A percentile compares a stretch with the other conserved stretches of the same genome.
phyloP scores from a whole-genome alignment of 1,140 invertebrate genomes.

The Dendroctonus valens region DNA sequence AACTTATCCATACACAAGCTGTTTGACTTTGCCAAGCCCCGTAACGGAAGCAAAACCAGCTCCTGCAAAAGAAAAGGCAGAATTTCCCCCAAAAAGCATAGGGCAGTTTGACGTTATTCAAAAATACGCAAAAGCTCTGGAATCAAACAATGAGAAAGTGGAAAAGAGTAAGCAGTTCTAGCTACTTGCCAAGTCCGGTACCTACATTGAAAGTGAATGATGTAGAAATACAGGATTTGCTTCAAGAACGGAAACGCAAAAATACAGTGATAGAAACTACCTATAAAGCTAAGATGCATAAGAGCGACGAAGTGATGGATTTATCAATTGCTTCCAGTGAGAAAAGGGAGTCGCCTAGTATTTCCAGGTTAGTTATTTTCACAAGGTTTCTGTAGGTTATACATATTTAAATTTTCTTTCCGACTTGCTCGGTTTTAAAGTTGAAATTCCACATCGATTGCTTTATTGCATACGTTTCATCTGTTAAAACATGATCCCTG shows the following conservation, averaged over 20 bases:
- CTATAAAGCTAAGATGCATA: conserved; percentile 34
- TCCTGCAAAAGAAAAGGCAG: background rate
- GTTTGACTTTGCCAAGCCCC: conserved; percentile 9
- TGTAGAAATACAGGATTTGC: conserved; percentile 26
- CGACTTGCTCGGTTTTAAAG: too few relatives aligned
- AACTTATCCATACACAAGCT: conserved; percentile 47
- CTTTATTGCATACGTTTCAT: too few relatives aligned
- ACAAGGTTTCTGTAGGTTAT: too few relatives aligned
- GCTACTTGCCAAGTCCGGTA: conserved; percentile 22
- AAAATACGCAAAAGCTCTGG: conserved; percentile 34
- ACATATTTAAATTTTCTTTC: too few relatives aligned
- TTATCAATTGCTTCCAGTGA: conserved; percentile 33
- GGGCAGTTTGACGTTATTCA: conserved; percentile 44
- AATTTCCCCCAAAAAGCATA: conserved; percentile 37
- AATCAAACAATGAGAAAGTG: background rate
- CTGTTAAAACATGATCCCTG: too few relatives aligned
- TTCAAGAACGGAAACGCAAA: conserved; percentile 41
- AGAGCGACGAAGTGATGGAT: conserved; percentile 46
- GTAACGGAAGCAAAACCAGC: conserved; percentile 12
- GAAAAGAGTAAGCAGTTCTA: background rate
- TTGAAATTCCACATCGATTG: too few relatives aligned
- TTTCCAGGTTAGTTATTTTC: conserved; percentile 10
- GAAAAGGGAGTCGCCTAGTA: conserved; percentile 13
- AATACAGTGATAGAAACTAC: conserved; percentile 26
- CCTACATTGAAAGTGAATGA: conserved; percentile 41